Percentiles rank a stretch among this genome's conserved stretches.
Evolutionary conservation across 30 jellyfish, hydroid and myxozoan genomes (phyloP).

Genomic region (Aurelia aurita): DNA sequence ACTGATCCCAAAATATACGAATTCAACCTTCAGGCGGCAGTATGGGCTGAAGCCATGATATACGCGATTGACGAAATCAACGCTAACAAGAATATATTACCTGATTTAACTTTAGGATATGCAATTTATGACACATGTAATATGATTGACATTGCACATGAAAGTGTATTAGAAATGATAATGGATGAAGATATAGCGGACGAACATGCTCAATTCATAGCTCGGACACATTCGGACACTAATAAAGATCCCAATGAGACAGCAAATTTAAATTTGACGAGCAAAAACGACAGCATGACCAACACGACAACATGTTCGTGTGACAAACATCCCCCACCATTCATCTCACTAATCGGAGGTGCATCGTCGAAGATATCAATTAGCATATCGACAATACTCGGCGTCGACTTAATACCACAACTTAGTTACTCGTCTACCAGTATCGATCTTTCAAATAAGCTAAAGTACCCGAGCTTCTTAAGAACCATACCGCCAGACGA

Average conservation of each 20-base stretch:
- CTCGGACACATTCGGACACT: not conserved
- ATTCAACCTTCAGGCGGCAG: conserved; percentile 63
- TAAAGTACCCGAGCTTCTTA: conserved; percentile 75
- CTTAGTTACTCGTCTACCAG: conserved; percentile 93
- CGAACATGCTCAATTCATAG: not conserved
- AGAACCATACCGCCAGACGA: conserved; percentile 94
- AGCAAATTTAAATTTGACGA: not conserved
- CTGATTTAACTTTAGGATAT: conserved; percentile 64
- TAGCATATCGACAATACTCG: conserved; percentile 46
- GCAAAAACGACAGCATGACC: not conserved
- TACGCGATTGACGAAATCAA: conserved; percentile 76
- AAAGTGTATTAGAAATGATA: conserved; percentile 63
- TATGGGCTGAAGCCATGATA: conserved; percentile 80
- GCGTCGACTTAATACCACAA: conserved; percentile 77
- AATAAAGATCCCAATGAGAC: not conserved
- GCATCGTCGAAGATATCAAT: conserved; percentile 85
- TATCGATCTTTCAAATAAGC: conserved; percentile 52
- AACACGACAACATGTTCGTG: conserved; percentile 11
- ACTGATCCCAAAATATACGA: conserved; percentile 23
- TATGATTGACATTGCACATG: conserved; percentile 65
- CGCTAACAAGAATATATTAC: conserved; percentile 16
- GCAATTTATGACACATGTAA: conserved; percentile 77
- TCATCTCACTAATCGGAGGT: conserved; percentile 85
- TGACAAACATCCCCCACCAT: not conserved
- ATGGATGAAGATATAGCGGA: not conserved